These are phyloP conservation scores for Zaprionus bogoriensis DNA, from an alignment of 2,888 invertebrate species.

Conservation along the genomic window DNA sequence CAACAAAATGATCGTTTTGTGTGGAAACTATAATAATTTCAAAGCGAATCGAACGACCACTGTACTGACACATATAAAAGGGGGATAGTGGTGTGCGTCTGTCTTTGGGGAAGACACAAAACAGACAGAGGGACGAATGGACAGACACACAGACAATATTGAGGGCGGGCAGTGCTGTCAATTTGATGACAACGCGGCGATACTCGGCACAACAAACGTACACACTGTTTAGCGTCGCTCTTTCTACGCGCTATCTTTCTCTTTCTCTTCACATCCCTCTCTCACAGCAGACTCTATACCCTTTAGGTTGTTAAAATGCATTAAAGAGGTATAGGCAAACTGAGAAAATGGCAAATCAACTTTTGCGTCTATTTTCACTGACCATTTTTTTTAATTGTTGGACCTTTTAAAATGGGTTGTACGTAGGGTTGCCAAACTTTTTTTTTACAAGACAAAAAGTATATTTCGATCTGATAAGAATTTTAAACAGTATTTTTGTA, in stretches of 20 bases:
- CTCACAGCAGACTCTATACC: slow-evolving; percentile 1
- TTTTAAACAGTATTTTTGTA: too few relatives aligned
- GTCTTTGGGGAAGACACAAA: slow-evolving; percentile 29
- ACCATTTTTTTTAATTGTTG: too few relatives aligned
- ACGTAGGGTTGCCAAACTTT: too few relatives aligned
- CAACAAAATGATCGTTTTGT: neutral
- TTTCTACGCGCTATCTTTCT: slow-evolving; percentile 1
- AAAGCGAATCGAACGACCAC: neutral
- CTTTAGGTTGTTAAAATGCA: neutral
- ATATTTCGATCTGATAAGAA: too few relatives aligned
- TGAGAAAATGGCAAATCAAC: neutral
- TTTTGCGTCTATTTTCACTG: neutral
- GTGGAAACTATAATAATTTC: neutral
- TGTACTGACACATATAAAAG: neutral
- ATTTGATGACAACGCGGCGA: slow-evolving; percentile 65
- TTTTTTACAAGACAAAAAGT: too few relatives aligned
- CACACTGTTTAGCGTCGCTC: slow-evolving; percentile 25
- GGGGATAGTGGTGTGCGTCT: neutral
- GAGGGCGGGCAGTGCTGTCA: slow-evolving; percentile 34
- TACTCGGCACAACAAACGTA: slow-evolving; percentile 53
- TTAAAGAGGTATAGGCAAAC: neutral
- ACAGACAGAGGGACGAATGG: slow-evolving; percentile 26
- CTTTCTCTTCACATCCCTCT: neutral
- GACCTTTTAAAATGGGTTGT: too few relatives aligned
- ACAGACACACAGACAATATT: neutral